Base-by-base conservation (phyloP, 2,888 invertebrate species). In the Neoascia interrupta region DNA sequence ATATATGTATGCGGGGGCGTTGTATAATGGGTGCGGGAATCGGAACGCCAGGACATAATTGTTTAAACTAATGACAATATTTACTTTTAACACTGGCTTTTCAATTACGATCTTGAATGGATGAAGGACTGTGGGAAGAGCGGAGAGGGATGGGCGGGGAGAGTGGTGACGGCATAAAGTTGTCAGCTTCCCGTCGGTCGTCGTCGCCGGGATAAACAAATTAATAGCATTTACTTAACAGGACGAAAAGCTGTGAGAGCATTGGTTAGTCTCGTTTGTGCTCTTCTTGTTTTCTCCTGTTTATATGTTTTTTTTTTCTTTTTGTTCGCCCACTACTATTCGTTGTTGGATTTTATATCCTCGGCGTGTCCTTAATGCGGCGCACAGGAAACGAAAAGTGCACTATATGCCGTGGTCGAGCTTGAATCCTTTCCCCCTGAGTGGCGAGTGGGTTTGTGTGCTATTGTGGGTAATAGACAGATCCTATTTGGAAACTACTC, bases 21-120 rank as follows among this genome's bases (percentile, higher is more conserved):
- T 28, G 47, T 2, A n/a, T n/a, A 16, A 54, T 47, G 70, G 58
- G 37, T n/a, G n/a, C 37, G n/a, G 36, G 26, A 75, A 36, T 63
- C 41, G 64, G 28, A 76, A 64, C 61, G 72, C 64, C n/a, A 76
- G 72, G 54, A 53, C 72, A 76, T 76, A 72, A 76, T 72, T 76
- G 72, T 76, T 76, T 76, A 76, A 76, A 76, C 72, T 76, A 76
- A 76, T 76, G 76, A 72, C 76, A 76, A 76, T 76, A 76, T 76
- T 76, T 76, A 76, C 76, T 72, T 72, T 72, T 64, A 76, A 72
- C 76, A 76, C 72, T 76, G 58, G 72, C 72, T 75, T 75, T 70
- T 75, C 70, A 75, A 75, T 75, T 75, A 63, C 61, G 60, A 74
- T 69, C 54, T 54, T 61, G 61, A 74, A 69, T 63, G 49, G 51